Evolutionary conservation across 2,113 vertebrate genomes (phyloP).

Genomic region (Numida meleagris): DNA sequence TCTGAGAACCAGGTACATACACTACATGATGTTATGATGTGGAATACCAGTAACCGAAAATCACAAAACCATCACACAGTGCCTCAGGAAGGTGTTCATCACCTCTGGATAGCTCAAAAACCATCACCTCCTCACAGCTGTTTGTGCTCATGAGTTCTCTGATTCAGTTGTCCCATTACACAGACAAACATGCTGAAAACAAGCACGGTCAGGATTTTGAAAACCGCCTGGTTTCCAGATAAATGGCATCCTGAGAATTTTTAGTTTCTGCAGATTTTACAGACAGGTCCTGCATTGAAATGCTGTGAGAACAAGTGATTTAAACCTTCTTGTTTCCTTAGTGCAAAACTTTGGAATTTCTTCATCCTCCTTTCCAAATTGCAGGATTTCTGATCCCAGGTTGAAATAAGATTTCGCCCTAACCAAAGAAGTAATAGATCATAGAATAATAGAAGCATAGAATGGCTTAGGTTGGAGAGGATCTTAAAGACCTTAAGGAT

Average conservation of each 20-base stretch:
- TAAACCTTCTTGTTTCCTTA: no score
- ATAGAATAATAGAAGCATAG: no score
- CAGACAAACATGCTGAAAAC: neutral
- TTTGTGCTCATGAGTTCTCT: neutral
- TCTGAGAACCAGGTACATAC: no score
- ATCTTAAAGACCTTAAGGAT: no score
- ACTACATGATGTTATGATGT: no score
- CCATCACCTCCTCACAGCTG: neutral
- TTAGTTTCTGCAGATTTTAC: neutral
- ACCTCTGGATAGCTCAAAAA: neutral
- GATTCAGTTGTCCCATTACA: fast-evolving
- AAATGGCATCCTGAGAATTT: fast-evolving
- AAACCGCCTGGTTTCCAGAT: neutral
- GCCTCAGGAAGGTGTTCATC: neutral
- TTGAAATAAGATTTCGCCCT: neutral
- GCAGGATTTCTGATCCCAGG: neutral
- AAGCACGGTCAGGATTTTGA: neutral
- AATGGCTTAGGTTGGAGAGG: no score
- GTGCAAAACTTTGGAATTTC: fast-evolving
- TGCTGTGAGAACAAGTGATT: fast-evolving
- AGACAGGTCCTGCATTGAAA: fast-evolving
- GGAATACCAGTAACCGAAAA: no score
- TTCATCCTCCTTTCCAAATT: neutral
- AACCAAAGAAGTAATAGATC: neutral
- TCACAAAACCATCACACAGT: no score